phyloP scores from a whole-genome alignment of 2,888 invertebrate species.

The Chymomyza fuscimana region DNA sequence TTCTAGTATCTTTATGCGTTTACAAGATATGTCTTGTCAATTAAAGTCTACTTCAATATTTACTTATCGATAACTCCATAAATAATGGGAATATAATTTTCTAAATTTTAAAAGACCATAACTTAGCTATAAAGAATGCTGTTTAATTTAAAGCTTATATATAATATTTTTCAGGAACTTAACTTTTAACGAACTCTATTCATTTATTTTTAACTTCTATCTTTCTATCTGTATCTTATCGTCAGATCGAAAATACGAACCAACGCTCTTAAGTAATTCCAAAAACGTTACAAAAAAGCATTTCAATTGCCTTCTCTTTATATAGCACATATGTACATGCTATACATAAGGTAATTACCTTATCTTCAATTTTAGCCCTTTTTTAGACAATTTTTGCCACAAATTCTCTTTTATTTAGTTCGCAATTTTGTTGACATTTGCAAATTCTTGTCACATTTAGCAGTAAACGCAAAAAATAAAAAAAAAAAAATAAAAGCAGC shows the following conservation, averaged over 20 bases:
- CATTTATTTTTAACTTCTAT: too few species aligned
- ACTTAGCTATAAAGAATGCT: too few species aligned
- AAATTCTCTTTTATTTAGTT: conserved; percentile 46
- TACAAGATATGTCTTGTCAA: too few species aligned
- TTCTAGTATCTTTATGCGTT: too few species aligned
- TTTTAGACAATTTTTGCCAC: conserved; percentile 18
- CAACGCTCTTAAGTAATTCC: conserved; percentile 55
- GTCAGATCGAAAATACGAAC: not conserved
- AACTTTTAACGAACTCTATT: too few species aligned
- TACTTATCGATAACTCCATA: too few species aligned
- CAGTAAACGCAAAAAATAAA: conserved; percentile 33
- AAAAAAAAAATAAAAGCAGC: conserved; percentile 21
- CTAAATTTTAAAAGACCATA: too few species aligned
- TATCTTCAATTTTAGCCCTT: conserved; percentile 5
- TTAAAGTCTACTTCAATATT: too few species aligned
- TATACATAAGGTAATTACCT: conserved; percentile 4
- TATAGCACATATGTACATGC: not conserved
- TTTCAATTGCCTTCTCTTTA: conserved; percentile 49
- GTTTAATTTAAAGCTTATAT: too few species aligned
- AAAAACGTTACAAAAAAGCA: conserved; percentile 42
- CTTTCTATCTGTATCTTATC: too few species aligned
- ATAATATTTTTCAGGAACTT: too few species aligned
- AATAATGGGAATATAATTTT: too few species aligned
- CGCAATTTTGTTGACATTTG: conserved; percentile 72
- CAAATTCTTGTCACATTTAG: conserved; percentile 76